Conservation (phyloP, 2,888 invertebrate genomes). For the Diarsia mendica region DNA sequence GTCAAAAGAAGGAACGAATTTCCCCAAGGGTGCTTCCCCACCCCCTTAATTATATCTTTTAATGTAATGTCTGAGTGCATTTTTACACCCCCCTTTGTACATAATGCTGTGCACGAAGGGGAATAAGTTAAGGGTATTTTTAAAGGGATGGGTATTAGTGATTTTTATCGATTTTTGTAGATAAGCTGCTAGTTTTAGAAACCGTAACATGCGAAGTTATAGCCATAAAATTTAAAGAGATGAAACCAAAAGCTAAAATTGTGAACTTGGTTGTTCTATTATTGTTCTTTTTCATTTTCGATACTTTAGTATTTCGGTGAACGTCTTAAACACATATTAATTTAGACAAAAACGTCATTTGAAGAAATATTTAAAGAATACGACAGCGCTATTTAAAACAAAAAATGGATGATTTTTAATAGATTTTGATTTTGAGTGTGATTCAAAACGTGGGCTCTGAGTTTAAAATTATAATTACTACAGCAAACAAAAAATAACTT, state of each 20-base stretch:
- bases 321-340: background rate
- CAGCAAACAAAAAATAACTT: background rate
- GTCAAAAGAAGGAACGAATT: constrained; percentile 88
- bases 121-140: constrained; percentile 68
- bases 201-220: background rate
- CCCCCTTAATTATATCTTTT: constrained; percentile 90
- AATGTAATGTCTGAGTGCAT: constrained; percentile 89
- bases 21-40: constrained; percentile 83
- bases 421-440: too few species aligned
- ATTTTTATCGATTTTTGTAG: constrained; percentile 54
- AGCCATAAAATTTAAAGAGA: background rate
- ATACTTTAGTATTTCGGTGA: background rate
- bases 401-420: background rate
- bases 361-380: background rate
- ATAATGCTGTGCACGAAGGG: constrained; percentile 71
- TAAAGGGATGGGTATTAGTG: constrained; percentile 62
- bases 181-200: background rate
- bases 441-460: background rate
- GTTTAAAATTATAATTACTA: background rate
- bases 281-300: background rate
- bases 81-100: constrained; percentile 83
- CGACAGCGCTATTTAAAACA: background rate
- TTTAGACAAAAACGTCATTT: background rate
- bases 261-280: background rate
- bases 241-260: background rate